Percentiles rank a stretch among this genome's conserved stretches.
Conservation (phyloP, 2,113 vertebrate species). For the Serinus canaria region DNA sequence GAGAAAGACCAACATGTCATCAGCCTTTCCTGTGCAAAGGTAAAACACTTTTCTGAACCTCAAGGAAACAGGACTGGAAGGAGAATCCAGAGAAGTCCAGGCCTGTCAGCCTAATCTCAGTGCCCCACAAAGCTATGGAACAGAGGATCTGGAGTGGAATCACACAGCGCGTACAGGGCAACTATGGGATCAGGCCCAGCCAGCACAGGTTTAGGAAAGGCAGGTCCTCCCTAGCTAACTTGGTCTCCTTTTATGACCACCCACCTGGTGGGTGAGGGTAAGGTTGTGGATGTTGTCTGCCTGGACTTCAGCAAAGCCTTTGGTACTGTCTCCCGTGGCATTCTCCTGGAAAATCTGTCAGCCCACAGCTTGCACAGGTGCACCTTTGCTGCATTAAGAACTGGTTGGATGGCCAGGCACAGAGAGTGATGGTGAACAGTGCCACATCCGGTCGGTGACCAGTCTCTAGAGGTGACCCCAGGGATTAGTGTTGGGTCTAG, state of each 20-base stretch:
- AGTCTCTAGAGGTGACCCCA: neutral
- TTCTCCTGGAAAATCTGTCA: neutral
- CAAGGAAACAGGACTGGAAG: neutral
- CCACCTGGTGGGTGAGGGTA: neutral
- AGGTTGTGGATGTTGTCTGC: neutral
- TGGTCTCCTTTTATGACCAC: neutral
- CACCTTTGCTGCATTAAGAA: neutral
- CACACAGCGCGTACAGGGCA: neutral
- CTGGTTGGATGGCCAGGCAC: neutral
- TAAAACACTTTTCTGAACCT: slow-evolving; percentile 10
- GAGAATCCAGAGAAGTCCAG: neutral
- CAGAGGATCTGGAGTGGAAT: neutral
- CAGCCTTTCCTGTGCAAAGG: slow-evolving; percentile 76
- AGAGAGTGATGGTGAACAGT: too few relatives aligned
- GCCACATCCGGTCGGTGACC: neutral
- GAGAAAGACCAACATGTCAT: slow-evolving; percentile 76
- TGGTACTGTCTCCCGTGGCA: neutral
- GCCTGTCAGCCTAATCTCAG: neutral
- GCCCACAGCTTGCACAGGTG: neutral
- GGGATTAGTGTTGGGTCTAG: neutral
- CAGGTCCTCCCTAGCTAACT: neutral
- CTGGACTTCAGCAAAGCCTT: neutral
- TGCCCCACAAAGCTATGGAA: neutral
- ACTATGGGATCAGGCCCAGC: neutral
- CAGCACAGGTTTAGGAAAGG: neutral